Conservation (phyloP, 2,113 vertebrate genomes). For the Cardinalis cardinalis region DNA sequence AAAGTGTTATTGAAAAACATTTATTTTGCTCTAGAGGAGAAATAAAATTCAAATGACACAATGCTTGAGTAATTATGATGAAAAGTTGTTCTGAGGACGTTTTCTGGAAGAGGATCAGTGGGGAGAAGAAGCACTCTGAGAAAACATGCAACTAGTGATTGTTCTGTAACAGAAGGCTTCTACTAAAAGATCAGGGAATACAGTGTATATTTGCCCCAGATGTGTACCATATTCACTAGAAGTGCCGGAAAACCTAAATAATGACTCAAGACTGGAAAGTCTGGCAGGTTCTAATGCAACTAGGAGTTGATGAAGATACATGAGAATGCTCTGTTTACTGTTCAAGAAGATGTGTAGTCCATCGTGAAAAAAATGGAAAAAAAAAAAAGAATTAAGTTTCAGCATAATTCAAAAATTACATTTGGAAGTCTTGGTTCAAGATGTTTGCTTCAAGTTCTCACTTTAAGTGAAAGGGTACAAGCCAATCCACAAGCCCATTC, state of each 20-base stretch:
- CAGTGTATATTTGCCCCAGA: neutral
- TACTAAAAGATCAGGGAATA: neutral
- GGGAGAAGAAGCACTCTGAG: neutral
- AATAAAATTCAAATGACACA: neutral
- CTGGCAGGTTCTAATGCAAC: neutral
- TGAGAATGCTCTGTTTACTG: neutral
- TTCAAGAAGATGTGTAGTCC: neutral
- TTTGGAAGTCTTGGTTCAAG: neutral
- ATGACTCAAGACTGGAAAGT: neutral
- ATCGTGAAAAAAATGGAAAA: neutral
- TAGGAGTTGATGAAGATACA: neutral
- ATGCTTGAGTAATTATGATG: neutral
- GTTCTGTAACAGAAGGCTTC: neutral
- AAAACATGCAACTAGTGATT: neutral
- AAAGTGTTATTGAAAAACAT: neutral
- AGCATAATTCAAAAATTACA: neutral
- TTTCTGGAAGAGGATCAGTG: neutral
- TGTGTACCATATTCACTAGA: neutral
- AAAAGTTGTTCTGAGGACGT: neutral
- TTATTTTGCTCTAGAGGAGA: neutral
- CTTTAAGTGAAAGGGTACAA: neutral
- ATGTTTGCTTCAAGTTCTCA: neutral
- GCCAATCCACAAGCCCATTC: neutral
- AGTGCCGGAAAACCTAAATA: neutral
- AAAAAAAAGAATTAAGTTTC: neutral